These are phyloP conservation scores for Chaetura pelagica DNA, from an alignment of 2,113 vertebrate genomes.

Conservation along the genomic window DNA sequence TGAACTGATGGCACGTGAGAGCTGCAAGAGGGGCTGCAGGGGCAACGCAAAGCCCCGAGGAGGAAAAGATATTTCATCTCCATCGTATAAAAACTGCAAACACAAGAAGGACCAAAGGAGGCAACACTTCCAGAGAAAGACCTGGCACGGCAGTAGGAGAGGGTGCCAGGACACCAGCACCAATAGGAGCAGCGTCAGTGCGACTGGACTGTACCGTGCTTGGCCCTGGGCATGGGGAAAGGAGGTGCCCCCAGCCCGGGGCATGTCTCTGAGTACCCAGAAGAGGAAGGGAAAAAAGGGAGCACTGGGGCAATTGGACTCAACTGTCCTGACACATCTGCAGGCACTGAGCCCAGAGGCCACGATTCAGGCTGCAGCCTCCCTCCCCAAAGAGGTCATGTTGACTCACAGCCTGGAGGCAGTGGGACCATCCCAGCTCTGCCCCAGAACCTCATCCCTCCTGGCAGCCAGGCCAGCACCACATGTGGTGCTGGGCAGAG, in stretches of 20 bases:
- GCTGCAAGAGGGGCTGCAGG: neutral
- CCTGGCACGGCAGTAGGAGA: rapidly evolving
- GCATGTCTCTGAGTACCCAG: rapidly evolving
- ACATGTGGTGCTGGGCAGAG: rapidly evolving
- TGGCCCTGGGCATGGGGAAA: neutral
- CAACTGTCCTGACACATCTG: neutral
- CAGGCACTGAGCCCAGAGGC: neutral
- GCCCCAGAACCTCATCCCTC: neutral
- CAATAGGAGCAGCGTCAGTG: neutral
- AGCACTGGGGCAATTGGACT: neutral
- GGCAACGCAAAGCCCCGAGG: neutral
- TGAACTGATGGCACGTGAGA: rapidly evolving
- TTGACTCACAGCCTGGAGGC: rapidly evolving
- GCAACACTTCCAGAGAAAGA: neutral
- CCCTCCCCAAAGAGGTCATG: rapidly evolving
- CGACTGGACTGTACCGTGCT: neutral
- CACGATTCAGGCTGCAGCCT: neutral
- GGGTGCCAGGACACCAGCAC: neutral
- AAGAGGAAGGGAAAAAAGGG: neutral
- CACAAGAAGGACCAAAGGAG: neutral
- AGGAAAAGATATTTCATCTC: constrained; percentile 5
- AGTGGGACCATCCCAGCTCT: rapidly evolving
- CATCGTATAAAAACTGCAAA: neutral
- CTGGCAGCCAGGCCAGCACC: neutral
- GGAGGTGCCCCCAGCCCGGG: neutral